Conservation (phyloP, 2,797 vertebrate genomes). For the Channa striata region DNA sequence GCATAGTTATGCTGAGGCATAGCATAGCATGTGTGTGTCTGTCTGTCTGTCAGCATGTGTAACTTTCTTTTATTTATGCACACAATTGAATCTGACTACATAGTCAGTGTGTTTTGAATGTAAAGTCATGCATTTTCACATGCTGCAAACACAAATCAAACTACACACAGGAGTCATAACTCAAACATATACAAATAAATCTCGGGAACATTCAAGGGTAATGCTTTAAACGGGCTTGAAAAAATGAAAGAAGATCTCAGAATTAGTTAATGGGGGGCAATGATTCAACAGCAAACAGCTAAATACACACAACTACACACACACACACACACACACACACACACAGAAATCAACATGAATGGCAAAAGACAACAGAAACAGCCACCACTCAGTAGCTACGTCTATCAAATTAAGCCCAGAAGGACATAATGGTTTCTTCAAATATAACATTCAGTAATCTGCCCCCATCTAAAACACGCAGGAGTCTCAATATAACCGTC, state of each 20-base stretch:
- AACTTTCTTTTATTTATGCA: constrained; percentile 29
- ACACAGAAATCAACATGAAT: constrained; percentile 43
- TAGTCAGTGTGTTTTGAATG: neutral
- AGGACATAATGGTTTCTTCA: constrained; percentile 82
- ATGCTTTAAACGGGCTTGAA: constrained; percentile 16
- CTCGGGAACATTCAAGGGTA: constrained; percentile 30
- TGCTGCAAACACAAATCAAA: constrained; percentile 9
- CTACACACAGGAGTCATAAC: constrained; percentile 13
- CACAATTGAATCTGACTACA: neutral
- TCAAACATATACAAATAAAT: neutral
- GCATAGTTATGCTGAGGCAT: no score
- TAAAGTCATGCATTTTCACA: constrained; percentile 7
- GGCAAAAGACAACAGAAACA: constrained; percentile 58
- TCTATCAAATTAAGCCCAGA: constrained; percentile 79
- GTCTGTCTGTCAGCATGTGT: constrained; percentile 12
- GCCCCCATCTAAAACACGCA: constrained; percentile 74
- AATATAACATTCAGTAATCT: constrained; percentile 83
- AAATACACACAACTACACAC: constrained; percentile 23
- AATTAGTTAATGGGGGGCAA: constrained; percentile 36
- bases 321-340: constrained; percentile 23
- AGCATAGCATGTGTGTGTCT: constrained; percentile 12
- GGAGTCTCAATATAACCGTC: constrained; percentile 78
- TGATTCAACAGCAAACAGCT: constrained; percentile 52
- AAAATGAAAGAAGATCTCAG: constrained; percentile 13
- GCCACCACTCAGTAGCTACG: constrained; percentile 59